Evolutionary conservation across 30 jellyfish, hydroid and myxozoan genomes (phyloP).

Genomic region (Hydractinia echinata): DNA sequence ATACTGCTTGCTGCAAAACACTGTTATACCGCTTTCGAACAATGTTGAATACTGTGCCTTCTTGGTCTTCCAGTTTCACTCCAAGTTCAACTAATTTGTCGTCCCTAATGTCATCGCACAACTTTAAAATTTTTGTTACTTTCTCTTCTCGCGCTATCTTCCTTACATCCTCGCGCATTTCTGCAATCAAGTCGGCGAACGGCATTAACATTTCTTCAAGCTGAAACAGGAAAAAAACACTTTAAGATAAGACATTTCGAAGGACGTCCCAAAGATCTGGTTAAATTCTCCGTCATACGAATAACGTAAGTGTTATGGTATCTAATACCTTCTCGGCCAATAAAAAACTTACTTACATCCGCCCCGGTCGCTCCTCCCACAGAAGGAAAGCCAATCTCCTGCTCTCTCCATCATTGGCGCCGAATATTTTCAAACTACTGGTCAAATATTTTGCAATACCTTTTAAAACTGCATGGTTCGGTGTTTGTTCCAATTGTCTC

Average conservation of each 20-base stretch:
- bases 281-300: not conserved
- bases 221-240: slow-evolving; percentile 19
- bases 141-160: slow-evolving; percentile 77
- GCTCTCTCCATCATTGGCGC: slow-evolving; percentile 90
- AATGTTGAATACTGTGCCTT: slow-evolving; percentile 41
- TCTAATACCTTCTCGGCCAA: not conserved
- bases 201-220: slow-evolving; percentile 92
- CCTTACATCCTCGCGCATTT: slow-evolving; percentile 70
- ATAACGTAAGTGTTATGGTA: not conserved
- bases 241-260: not conserved
- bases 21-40: too few relatives aligned
- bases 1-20: too few relatives aligned
- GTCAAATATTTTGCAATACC: slow-evolving; percentile 84
- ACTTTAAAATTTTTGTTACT: slow-evolving; percentile 49
- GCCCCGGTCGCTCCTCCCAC: slow-evolving; percentile 36
- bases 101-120: slow-evolving; percentile 88
- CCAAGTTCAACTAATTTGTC: slow-evolving; percentile 73
- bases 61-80: slow-evolving; percentile 79
- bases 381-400: slow-evolving; percentile 78
- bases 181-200: slow-evolving; percentile 51
- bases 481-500: slow-evolving; percentile 49
- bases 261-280: not conserved
- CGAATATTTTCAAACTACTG: slow-evolving; percentile 69
- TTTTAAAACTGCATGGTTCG: slow-evolving; percentile 52
- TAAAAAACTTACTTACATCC: not conserved